Conservation (phyloP, 2,888 invertebrate species). For the Orthosia gothica region DNA sequence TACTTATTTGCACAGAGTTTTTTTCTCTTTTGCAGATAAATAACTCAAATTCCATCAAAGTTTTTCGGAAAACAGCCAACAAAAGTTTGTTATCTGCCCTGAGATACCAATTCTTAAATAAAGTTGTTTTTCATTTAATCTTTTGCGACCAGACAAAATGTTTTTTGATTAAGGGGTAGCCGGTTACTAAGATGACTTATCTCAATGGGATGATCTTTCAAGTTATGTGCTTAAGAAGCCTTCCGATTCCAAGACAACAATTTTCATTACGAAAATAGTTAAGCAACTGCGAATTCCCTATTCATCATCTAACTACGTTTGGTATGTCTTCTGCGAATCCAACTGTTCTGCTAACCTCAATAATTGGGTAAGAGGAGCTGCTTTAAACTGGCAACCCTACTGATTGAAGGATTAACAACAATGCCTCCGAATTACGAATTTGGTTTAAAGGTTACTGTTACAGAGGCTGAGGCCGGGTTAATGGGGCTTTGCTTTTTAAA, state of each 20-base stretch:
- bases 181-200: constrained; percentile 1
- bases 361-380: constrained; percentile 17
- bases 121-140: constrained; percentile 28
- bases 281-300: constrained; percentile 5
- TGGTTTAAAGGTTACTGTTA: constrained; percentile 43
- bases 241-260: constrained; percentile 15
- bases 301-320: not conserved
- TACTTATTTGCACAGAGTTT: constrained; percentile 46
- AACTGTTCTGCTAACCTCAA: not conserved
- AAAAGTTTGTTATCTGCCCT: constrained; percentile 28
- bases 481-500: constrained; percentile 56
- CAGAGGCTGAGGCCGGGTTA: constrained; percentile 42
- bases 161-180: constrained; percentile 14
- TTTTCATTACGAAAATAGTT: constrained; percentile 22
- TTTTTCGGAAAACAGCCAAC: constrained; percentile 25
- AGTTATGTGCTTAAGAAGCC: not conserved
- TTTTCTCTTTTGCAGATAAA: constrained; percentile 55
- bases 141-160: constrained; percentile 12
- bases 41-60: constrained; percentile 52
- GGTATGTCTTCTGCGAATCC: constrained; percentile 5
- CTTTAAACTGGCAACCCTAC: constrained; percentile 7
- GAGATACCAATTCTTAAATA: constrained; percentile 36
- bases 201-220: not conserved
- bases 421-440: constrained; percentile 42
- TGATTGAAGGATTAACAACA: constrained; percentile 37